Conservation (phyloP, 2,888 invertebrate genomes). For the Patella pellucida region DNA sequence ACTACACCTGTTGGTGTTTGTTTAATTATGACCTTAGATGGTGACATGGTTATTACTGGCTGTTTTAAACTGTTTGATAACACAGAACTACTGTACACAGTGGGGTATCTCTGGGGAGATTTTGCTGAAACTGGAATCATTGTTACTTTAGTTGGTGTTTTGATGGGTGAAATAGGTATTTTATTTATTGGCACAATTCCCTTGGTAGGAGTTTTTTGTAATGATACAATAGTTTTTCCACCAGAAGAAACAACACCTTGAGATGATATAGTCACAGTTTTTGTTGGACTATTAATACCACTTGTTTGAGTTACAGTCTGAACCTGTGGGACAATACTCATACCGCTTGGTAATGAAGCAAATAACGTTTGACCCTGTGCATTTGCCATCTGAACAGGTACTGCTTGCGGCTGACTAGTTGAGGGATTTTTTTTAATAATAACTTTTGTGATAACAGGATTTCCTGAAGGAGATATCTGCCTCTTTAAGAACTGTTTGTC, state of each 20-base stretch:
- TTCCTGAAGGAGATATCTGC: conserved; percentile 31
- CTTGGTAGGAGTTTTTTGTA: conserved; percentile 57
- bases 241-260: conserved; percentile 70
- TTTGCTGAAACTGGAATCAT: conserved; percentile 76
- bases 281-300: conserved; percentile 69
- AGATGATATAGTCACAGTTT: conserved; percentile 78
- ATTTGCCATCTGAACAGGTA: conserved; percentile 49
- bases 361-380: conserved; percentile 22
- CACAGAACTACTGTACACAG: conserved; percentile 40
- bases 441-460: conserved; percentile 65
- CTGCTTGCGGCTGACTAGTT: conserved; percentile 62
- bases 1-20: conserved; percentile 54
- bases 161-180: conserved; percentile 68
- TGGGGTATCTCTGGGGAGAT: conserved; percentile 79
- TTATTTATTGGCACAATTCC: conserved; percentile 54
- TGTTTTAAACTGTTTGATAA: conserved; percentile 44
- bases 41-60: conserved; percentile 55
- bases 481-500: conserved; percentile 40
- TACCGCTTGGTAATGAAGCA: conserved; percentile 24
- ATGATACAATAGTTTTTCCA: conserved; percentile 53
- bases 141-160: conserved; percentile 74
- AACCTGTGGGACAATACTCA: conserved; percentile 36
- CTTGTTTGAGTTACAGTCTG: conserved; percentile 18
- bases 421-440: conserved; percentile 68
- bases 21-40: conserved; percentile 68